Evolutionary conservation across 2,888 invertebrate species (phyloP).

Genomic region (Tetranychus piercei): DNA sequence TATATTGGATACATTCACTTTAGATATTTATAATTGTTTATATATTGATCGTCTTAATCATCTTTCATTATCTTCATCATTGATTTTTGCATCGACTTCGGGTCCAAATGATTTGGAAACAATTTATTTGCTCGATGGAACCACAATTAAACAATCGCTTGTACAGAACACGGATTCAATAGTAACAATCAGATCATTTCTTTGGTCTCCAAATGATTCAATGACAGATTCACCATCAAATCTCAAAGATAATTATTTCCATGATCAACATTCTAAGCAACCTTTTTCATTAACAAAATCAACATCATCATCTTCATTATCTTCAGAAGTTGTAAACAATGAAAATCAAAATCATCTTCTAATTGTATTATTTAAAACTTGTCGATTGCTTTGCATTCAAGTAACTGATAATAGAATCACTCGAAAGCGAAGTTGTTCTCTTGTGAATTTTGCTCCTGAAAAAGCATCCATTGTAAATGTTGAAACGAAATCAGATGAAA

Average conservation of each 20-base stretch:
- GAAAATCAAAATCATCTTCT: neutral
- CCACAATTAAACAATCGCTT: neutral
- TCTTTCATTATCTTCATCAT: neutral
- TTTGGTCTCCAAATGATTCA: neutral
- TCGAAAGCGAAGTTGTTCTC: neutral
- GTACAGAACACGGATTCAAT: neutral
- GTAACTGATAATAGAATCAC: neutral
- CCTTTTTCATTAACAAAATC: neutral
- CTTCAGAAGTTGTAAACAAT: neutral
- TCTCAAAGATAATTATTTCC: neutral
- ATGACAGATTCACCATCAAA: neutral
- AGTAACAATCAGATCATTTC: neutral
- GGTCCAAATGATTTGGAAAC: neutral
- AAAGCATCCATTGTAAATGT: neutral
- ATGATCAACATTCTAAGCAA: neutral
- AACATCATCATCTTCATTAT: neutral
- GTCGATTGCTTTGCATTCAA: neutral
- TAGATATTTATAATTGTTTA: neutral
- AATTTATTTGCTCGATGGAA: neutral
- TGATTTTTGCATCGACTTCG: neutral
- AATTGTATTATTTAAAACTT: neutral
- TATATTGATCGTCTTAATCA: neutral
- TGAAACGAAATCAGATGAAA: neutral
- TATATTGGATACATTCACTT: neutral
- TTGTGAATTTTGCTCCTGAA: neutral